These are phyloP conservation scores for Panulirus ornatus DNA, from an alignment of 1,140 invertebrate genomes.

Conservation along the genomic window DNA sequence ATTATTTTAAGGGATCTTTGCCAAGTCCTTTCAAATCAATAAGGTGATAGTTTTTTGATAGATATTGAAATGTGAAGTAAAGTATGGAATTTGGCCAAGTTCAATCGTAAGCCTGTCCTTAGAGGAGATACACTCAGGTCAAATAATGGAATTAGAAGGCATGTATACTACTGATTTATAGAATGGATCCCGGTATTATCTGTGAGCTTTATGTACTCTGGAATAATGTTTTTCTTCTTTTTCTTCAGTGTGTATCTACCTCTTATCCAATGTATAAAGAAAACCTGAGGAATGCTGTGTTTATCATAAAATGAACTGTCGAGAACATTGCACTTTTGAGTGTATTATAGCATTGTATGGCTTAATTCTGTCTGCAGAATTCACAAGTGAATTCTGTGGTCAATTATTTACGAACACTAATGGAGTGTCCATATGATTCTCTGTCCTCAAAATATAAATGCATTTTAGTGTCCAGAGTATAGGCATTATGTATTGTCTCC, in stretches of 20 bases:
- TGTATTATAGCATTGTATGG: background rate
- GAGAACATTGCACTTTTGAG: too few relatives aligned
- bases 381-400: background rate
- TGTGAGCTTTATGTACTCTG: too few relatives aligned
- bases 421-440: background rate
- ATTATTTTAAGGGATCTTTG: background rate
- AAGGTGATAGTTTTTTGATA: background rate
- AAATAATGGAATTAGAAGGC: background rate
- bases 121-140: constrained; percentile 25
- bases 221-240: too few relatives aligned
- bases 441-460: background rate
- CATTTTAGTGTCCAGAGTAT: background rate
- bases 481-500: background rate
- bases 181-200: too few relatives aligned
- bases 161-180: background rate
- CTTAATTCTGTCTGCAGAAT: background rate
- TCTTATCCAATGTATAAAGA: too few relatives aligned
- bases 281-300: too few relatives aligned
- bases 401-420: background rate
- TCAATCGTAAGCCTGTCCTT: background rate
- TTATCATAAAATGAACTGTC: too few relatives aligned
- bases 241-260: too few relatives aligned
- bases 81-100: too few relatives aligned
- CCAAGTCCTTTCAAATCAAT: background rate
- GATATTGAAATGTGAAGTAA: background rate